These are phyloP conservation scores for Drosophila sturtevanti DNA, from an alignment of 1,140 invertebrate species.

Conservation along the genomic window DNA sequence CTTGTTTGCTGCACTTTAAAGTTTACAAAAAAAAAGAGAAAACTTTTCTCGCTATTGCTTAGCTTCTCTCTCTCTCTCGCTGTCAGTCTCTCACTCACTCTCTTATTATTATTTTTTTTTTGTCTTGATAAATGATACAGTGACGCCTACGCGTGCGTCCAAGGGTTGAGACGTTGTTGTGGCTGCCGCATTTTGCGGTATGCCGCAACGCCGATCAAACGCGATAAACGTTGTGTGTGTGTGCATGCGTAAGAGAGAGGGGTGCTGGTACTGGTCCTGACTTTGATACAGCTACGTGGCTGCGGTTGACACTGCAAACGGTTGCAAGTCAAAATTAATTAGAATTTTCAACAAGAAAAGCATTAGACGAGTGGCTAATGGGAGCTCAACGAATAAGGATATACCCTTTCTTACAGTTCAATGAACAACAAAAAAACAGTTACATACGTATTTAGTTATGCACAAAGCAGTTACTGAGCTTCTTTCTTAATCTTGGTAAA, in stretches of 20 bases:
- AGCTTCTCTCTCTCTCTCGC: constrained; percentile 1
- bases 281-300: constrained; percentile 49
- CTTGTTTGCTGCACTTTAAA: constrained; percentile 61
- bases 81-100: background rate
- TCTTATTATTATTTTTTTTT: background rate
- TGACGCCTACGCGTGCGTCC: constrained; percentile 71
- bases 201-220: constrained; percentile 75
- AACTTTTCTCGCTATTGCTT: background rate
- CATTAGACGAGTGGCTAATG: background rate
- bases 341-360: constrained; percentile 67
- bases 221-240: constrained; percentile 64
- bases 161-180: constrained; percentile 53
- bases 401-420: background rate
- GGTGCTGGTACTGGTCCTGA: constrained; percentile 1
- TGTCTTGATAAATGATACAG: constrained; percentile 73
- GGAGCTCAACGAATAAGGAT: constrained; percentile 5
- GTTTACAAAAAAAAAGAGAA: constrained; percentile 22
- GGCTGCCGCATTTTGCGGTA: constrained; percentile 63
- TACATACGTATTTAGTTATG: too few relatives aligned
- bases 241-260: background rate
- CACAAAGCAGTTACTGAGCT: too few relatives aligned
- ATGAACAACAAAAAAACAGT: too few relatives aligned
- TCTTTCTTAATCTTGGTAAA: too few relatives aligned
- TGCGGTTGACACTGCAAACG: constrained; percentile 76
- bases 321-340: constrained; percentile 81